These are phyloP conservation scores for Napeogenes inachia DNA, from an alignment of 2,888 invertebrate species.

Conservation along the genomic window DNA sequence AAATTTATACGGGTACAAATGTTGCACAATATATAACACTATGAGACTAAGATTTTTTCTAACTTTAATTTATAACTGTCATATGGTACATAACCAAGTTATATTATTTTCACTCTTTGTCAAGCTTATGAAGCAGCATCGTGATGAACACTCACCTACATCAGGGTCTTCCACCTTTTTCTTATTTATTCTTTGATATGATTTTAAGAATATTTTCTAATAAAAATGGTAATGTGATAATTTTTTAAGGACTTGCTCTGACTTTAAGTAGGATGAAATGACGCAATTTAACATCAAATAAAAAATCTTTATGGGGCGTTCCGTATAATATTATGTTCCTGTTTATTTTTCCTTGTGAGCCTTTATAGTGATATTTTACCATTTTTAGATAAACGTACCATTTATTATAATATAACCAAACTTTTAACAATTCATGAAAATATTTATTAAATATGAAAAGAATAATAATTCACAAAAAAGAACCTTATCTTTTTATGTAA, in stretches of 20 bases:
- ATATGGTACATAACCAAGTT: background rate
- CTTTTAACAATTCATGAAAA: too few relatives aligned
- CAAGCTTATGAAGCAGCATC: slow-evolving; percentile 1
- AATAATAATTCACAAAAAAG: too few relatives aligned
- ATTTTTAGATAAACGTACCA: background rate
- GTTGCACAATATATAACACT: background rate
- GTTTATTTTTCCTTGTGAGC: slow-evolving; percentile 17
- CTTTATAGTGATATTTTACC: background rate
- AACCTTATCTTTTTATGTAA: too few relatives aligned
- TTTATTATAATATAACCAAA: too few relatives aligned
- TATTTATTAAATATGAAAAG: too few relatives aligned
- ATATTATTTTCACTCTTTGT: background rate
- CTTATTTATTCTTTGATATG: background rate
- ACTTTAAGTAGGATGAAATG: slow-evolving; percentile 28
- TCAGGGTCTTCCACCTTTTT: slow-evolving; percentile 2
- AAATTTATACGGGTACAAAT: slow-evolving; percentile 3
- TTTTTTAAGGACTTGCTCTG: slow-evolving; percentile 49
- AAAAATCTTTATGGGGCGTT: slow-evolving; percentile 25
- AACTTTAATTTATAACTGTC: background rate
- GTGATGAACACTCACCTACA: background rate
- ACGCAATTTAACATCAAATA: slow-evolving; percentile 31
- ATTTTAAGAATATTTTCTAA: slow-evolving; percentile 45
- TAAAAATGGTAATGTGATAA: slow-evolving; percentile 68
- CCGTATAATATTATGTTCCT: slow-evolving; percentile 24
- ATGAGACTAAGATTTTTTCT: background rate